These are phyloP conservation scores for Mastomys natalensis DNA, from an alignment of 2,113 vertebrate species.

Conservation along the genomic window DNA sequence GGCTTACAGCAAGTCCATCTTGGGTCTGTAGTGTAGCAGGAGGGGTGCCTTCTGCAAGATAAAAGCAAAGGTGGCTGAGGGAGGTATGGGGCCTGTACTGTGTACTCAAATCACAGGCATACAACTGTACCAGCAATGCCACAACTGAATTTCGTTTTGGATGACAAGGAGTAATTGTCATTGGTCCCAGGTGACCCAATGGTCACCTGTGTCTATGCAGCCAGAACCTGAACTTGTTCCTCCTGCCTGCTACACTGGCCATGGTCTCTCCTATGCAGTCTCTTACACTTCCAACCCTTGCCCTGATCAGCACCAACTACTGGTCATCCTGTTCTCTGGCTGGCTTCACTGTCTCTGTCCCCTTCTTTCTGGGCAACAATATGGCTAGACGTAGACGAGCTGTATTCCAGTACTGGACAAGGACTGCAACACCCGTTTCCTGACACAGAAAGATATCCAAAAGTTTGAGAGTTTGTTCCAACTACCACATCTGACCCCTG, in stretches of 20 bases:
- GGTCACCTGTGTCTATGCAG: background rate
- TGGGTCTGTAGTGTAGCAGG: constrained; percentile 99
- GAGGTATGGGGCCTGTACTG: background rate
- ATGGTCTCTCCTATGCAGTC: background rate
- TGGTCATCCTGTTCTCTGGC: background rate
- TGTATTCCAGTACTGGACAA: no score
- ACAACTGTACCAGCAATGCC: background rate
- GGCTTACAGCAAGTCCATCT: constrained; percentile 99
- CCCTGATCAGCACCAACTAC: background rate
- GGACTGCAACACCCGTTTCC: background rate
- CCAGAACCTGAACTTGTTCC: background rate
- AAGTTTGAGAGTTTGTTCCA: background rate
- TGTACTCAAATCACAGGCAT: no score
- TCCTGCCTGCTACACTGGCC: background rate
- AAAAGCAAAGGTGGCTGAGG: background rate
- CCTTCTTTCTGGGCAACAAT: background rate
- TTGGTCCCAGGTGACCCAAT: background rate
- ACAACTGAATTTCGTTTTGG: background rate
- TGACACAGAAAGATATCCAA: background rate
- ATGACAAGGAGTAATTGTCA: background rate
- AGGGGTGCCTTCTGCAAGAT: constrained; percentile 97
- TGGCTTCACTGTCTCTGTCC: background rate
- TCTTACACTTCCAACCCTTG: no score
- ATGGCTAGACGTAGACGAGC: background rate
- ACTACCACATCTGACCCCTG: background rate